Conservation (phyloP, 1,140 invertebrate species). For the Drosophila jambulina region DNA sequence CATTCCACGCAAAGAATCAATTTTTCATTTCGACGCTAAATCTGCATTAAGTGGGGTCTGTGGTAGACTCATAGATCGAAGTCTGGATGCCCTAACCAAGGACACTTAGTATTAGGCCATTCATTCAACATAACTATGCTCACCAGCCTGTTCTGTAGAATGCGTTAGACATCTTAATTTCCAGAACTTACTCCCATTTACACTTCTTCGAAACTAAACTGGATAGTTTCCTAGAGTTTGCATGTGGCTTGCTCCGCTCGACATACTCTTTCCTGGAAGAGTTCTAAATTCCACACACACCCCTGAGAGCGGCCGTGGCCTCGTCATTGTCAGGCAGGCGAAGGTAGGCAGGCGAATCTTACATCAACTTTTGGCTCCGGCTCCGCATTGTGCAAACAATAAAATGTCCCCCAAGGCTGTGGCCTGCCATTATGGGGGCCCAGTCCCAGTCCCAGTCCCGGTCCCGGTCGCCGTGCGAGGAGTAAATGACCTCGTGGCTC, state of each 20-base stretch:
- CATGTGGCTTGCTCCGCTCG: slow-evolving; percentile 3
- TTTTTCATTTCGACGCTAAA: slow-evolving; percentile 78
- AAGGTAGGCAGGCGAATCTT: slow-evolving; percentile 71
- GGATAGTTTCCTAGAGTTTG: slow-evolving; percentile 3
- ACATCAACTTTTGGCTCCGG: slow-evolving; percentile 75
- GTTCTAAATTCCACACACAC: slow-evolving; percentile 60
- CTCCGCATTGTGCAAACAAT: slow-evolving; percentile 81
- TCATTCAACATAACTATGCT: too few relatives aligned
- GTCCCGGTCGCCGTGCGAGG: slow-evolving; percentile 38
- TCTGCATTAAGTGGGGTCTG: slow-evolving; percentile 48
- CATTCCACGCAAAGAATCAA: slow-evolving; percentile 81
- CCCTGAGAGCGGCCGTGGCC: slow-evolving; percentile 45
- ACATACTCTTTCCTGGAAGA: slow-evolving; percentile 39
- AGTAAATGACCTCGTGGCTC: slow-evolving; percentile 82
- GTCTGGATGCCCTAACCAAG: slow-evolving; percentile 6
- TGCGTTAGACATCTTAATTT: not conserved
- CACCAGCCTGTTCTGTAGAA: not conserved
- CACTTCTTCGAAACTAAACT: not conserved
- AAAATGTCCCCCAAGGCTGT: slow-evolving; percentile 84
- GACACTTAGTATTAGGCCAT: too few relatives aligned
- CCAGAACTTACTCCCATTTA: not conserved
- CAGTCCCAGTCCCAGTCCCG: slow-evolving; percentile 25
- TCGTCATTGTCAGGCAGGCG: slow-evolving; percentile 30
- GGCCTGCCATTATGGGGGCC: slow-evolving; percentile 59
- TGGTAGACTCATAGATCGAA: not conserved